Base-by-base conservation (phyloP, 2,113 vertebrate species). In the Equus przewalskii region DNA sequence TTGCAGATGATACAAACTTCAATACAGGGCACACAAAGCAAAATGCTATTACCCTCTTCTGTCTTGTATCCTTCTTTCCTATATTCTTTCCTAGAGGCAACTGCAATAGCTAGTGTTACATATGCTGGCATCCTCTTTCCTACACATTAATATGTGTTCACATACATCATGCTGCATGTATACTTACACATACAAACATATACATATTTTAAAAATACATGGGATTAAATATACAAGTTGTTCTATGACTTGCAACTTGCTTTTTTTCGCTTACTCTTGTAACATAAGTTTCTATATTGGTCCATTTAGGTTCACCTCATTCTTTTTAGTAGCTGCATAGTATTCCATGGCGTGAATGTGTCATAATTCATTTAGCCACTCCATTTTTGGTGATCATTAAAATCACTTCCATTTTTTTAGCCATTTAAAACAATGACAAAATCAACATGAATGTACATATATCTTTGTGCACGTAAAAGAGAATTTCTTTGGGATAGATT, bases 201-300 rank as follows among this genome's bases (percentile, higher is more conserved):
- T 22, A 26, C 18, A 30, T 51, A 82, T 36, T 94, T 89, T 41
- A 21, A 82, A 91, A 93, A 95, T 65, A 56, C 3, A 72, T 69
- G 14, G n/a, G 15, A 69, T 67, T 65, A 51, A 85, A 84, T 62
- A 49, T 65, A 54, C 22, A 91, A 36, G 51, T 85, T 49, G 1
- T 69, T 81, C n/a, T 86, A 14, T 95, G 62, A 89, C 62, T 94
- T 96, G 3, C 41, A 87, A 14, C n/a, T 95, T 85, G 0, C 19
- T 46, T 41, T 26, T 72, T 56, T 58, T 5, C 30, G 10, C 19
- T 84, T 79, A 33, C 22, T 56, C 60, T 78, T 72, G 21, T 91
- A 15, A 62, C 28, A 19, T 18, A 75, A 7, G 85, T 87, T 93
- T 65, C 46, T 85, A 5, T 67, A 30, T 70, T 84, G 33, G 13